phyloP scores from a whole-genome alignment of 2,888 invertebrate species.

The Tinea pellionella region DNA sequence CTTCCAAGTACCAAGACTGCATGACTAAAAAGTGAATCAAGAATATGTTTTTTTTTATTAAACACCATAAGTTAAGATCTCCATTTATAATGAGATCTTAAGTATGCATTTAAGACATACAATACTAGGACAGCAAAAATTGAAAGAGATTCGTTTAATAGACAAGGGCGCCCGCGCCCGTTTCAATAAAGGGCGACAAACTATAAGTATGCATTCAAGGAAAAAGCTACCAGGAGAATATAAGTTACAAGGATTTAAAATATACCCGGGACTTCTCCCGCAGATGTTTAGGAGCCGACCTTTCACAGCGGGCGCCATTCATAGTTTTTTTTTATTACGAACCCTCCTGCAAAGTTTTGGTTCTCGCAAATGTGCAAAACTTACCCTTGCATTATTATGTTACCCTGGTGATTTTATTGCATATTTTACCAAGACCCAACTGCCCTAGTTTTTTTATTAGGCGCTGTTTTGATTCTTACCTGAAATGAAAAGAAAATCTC shows the following conservation, averaged over 20 bases:
- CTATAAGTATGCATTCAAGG: background rate
- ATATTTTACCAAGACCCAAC: constrained; percentile 2
- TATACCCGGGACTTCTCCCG: background rate
- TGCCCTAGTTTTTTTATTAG: background rate
- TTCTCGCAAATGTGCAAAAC: constrained; percentile 2
- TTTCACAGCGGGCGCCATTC: background rate
- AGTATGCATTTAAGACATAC: background rate
- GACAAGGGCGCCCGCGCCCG: background rate
- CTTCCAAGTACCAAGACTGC: background rate
- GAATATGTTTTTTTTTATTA: background rate
- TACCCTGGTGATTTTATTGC: constrained; percentile 7
- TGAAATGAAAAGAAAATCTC: background rate
- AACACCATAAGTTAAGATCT: no score
- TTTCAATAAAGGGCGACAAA: background rate
- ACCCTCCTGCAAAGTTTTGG: background rate
- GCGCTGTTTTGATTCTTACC: background rate
- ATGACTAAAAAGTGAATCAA: background rate
- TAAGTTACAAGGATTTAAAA: constrained; percentile 1
- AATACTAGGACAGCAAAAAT: constrained; percentile 3
- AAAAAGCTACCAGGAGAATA: constrained; percentile 1
- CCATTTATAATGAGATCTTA: background rate
- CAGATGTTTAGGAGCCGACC: background rate
- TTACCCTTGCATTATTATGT: background rate
- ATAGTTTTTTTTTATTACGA: background rate
- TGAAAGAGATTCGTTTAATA: background rate